phyloP scores from a whole-genome alignment of 2,888 invertebrate species.

The Pammene fasciana region DNA sequence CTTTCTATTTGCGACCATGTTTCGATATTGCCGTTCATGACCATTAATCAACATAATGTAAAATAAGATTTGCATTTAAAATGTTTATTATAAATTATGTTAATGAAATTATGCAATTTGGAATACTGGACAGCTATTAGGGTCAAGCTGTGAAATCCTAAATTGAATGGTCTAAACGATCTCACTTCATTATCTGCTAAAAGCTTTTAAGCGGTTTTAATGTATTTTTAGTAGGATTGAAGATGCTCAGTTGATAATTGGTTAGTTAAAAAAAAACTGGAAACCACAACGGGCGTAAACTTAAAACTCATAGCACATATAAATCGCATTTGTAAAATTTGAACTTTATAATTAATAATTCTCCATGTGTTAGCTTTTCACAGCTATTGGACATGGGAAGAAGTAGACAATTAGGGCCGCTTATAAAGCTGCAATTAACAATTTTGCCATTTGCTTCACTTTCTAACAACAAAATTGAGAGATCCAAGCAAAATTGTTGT shows the following conservation, averaged over 20 bases:
- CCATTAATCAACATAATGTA: constrained; percentile 30
- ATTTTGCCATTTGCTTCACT: no score
- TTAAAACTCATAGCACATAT: no score
- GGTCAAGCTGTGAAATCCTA: constrained; percentile 33
- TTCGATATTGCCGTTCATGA: constrained; percentile 3
- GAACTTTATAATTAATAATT: no score
- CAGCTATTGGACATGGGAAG: no score
- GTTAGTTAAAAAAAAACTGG: not conserved
- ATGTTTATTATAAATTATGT: constrained; percentile 35
- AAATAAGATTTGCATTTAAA: constrained; percentile 21
- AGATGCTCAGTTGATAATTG: constrained; percentile 20
- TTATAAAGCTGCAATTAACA: no score
- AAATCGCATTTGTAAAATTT: no score
- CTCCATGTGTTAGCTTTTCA: no score
- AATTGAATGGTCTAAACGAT: constrained; percentile 1
- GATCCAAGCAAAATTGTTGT: no score
- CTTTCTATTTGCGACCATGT: constrained; percentile 32
- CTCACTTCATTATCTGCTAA: constrained; percentile 11
- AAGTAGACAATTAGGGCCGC: no score
- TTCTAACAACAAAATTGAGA: no score
- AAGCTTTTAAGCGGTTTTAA: constrained; percentile 6
- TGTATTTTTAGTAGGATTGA: constrained; percentile 16
- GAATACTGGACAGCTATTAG: constrained; percentile 24
- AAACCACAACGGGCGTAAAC: not conserved
- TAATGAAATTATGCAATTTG: constrained; percentile 39